Conservation (phyloP, 2,888 invertebrate genomes). For the Tetramorium bicarinatum region DNA sequence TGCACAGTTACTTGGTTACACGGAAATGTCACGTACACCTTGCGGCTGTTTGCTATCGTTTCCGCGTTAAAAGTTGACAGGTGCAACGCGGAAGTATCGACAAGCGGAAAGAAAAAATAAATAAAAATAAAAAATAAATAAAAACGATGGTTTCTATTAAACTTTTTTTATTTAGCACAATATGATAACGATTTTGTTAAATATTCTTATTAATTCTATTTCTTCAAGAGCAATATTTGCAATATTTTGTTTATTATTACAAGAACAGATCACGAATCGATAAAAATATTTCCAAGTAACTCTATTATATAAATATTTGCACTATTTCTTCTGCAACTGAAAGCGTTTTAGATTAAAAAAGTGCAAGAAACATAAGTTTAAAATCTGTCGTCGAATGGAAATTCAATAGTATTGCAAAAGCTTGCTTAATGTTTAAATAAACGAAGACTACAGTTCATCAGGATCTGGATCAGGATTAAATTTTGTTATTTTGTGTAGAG, state of each 20-base stretch:
- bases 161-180: neutral
- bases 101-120: neutral
- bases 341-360: neutral
- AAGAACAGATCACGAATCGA: neutral
- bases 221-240: neutral
- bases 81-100: neutral
- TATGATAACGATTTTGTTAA: neutral
- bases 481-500: neutral
- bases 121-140: neutral
- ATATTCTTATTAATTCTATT: neutral
- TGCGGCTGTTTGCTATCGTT: slow-evolving; percentile 17
- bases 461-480: neutral
- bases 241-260: neutral
- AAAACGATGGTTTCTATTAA: neutral
- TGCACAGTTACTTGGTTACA: neutral
- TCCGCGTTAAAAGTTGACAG: slow-evolving; percentile 12
- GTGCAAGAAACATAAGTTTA: neutral
- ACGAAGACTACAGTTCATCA: neutral
- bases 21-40: slow-evolving; percentile 33
- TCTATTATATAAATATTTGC: slow-evolving; percentile 18
- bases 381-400: slow-evolving; percentile 19
- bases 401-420: slow-evolving; percentile 9
- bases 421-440: slow-evolving; percentile 33
- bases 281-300: neutral
- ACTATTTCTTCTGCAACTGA: neutral